Base-by-base conservation (phyloP, 2,888 invertebrate species). In the Leptinotarsa rubiginosa region DNA sequence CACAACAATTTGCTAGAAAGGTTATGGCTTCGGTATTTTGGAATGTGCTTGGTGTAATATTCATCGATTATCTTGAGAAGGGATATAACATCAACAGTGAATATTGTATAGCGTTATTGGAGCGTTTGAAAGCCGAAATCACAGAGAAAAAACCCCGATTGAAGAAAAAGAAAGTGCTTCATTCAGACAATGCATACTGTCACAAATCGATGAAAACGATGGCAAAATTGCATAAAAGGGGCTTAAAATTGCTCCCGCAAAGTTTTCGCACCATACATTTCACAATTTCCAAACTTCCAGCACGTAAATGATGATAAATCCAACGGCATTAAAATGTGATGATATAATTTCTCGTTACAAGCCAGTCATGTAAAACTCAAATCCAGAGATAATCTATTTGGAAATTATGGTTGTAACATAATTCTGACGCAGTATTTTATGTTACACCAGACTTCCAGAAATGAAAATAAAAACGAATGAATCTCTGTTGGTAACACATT, bases 401-500 rank as follows among this genome's bases (percentile, higher is more conserved):
- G 20, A 25, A 56, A 56, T 56, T 22, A 56, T 56, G 56, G 20
- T 13, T 49, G 22, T 22, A 65, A 65, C 22, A 65, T 47, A 68
- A 56, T 68, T 54, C 47, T 41, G 41, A 18, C 41, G 52, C 54
- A 54, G 68, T 25, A 25, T 49, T 67, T 67, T 12, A 50, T 50
- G 66, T 67, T 31, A 49, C 4, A 67, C 22, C 54, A 22, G 52
- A 15, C 54, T 68, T 31, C 7, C 31, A 54, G 18, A 68, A 54
- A 68, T 20, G 52, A 7, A 52, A 66, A 67, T 15, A 67, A 52
- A 52, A 68, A 68, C 68, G 41, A 54, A 52, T 68, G n/a, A 54
- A 68, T 52, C 54, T 18, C 66, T 67, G 66, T 52, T 25, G 66
- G 22, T 22, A 50, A 31, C 52, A 68, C 15, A 54, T 54, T 3